Base-by-base conservation (phyloP, 92 coral and sea anemone species). In the Parazoanthus atlanticus region DNA sequence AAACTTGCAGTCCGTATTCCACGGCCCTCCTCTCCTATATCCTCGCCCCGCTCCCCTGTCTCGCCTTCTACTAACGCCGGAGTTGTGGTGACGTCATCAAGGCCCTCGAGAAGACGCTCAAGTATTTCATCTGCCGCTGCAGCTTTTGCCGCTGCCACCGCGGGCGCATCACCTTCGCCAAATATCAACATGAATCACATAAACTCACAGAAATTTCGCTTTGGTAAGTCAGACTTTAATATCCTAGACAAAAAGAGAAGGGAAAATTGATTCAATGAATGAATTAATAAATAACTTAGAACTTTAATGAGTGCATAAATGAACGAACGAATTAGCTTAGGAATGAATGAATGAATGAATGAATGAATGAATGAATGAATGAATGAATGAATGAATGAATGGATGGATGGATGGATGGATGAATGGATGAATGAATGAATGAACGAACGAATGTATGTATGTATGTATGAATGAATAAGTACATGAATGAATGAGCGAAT, bases 141-240 rank as follows among this genome's bases (percentile, higher is more conserved):
- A 49, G 99, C 99, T 6, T 97, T 97, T 86, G 99, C 99, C 46
- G 99, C 99, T 41, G 99, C 99, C 40, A 97, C 99, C 38, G 99
- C 99, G 32, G 99, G 99, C 89, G 99, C 99, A 40, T 93, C 96
- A 56, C 95, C 98, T 41, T 95, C 99, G 34, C 93, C 95, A 78
- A 91, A 85, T 73, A 17, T 70, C 38, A 69, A 82, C 54, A 26
- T 65, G 21, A 76, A 91, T 88, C 86, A 84, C 49, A 90, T 73
- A 34, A 89, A 80, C 61, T 95, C 98, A 17, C 93, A 96, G 41
- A 86, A 92, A 88, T 97, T 97, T 79, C 95, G 96, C 70, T 97
- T 97, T 88, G 97, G 99, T 97, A 87, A 91, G 97, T 91, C 16
- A 17, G 1, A 25, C 17, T 26, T 81, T 2, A 80, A 26, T 40